phyloP scores from a whole-genome alignment of 2,797 vertebrate genomes.

The Pristis pectinata region DNA sequence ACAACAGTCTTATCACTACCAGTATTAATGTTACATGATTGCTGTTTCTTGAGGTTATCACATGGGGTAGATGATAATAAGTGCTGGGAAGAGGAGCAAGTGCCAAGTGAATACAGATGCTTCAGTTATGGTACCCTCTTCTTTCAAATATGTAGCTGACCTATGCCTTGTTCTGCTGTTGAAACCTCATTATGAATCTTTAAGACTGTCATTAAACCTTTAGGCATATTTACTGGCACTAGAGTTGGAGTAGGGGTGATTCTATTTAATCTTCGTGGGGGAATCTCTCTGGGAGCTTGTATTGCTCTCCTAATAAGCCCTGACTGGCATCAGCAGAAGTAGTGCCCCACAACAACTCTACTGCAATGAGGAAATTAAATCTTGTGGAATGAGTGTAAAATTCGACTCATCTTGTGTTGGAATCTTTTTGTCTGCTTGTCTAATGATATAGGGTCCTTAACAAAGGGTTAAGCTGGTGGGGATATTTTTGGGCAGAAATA shows the following conservation, averaged over 20 bases:
- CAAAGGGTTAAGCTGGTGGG: too few species aligned
- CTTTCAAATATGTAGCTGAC: not conserved
- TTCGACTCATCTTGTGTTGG: not conserved
- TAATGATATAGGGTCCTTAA: not conserved
- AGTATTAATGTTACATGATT: not conserved
- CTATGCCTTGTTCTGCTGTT: not conserved
- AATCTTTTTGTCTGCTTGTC: not conserved
- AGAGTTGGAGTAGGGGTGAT: not conserved
- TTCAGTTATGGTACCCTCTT: not conserved
- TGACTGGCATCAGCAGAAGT: not conserved
- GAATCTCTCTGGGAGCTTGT: not conserved
- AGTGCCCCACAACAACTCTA: not conserved
- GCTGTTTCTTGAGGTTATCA: not conserved
- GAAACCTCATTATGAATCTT: not conserved
- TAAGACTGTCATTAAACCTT: not conserved
- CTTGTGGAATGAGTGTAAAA: not conserved
- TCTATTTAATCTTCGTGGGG: not conserved
- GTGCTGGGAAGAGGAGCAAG: not conserved
- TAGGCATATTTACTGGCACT: not conserved
- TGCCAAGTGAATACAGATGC: not conserved
- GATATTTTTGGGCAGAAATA: not conserved
- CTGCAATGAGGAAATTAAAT: not conserved
- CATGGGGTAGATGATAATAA: not conserved
- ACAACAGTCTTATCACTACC: not conserved
- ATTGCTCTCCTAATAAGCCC: not conserved